phyloP scores from a whole-genome alignment of 2,797 vertebrate species.

The Orestias chungarensis region DNA sequence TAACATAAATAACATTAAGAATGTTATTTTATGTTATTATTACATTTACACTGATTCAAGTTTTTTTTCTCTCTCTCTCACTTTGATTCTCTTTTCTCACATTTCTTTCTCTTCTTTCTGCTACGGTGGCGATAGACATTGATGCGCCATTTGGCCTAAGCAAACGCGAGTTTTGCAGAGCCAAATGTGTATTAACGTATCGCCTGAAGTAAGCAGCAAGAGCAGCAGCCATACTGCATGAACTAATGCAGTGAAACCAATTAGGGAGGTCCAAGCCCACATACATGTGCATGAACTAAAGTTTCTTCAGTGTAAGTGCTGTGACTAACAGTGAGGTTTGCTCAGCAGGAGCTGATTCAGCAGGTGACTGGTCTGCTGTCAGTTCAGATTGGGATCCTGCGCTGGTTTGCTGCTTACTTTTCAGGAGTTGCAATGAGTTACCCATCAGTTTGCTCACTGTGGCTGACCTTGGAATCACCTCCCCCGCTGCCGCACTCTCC shows the following conservation, averaged over 20 bases:
- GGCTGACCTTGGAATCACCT: constrained; percentile 99
- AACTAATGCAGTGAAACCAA: constrained; percentile 38
- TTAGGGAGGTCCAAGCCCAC: constrained; percentile 29
- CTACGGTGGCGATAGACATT: constrained; percentile 95
- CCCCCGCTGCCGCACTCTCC: constrained; percentile 99
- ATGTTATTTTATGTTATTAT: constrained; percentile 99
- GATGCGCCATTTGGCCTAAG: constrained; percentile 99
- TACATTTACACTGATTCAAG: constrained; percentile 99
- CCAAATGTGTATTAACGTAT: constrained; percentile 99
- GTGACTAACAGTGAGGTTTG: constrained; percentile 37
- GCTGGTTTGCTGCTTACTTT: constrained; percentile 99
- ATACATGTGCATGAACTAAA: neutral
- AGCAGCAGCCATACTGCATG: constrained; percentile 73
- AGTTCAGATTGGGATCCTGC: constrained; percentile 76
- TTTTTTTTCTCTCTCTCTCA: constrained; percentile 76
- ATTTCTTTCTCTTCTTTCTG: constrained; percentile 80
- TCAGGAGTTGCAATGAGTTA: constrained; percentile 95
- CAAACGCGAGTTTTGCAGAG: constrained; percentile 99
- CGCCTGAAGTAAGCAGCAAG: constrained; percentile 99
- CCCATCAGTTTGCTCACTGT: constrained; percentile 99
- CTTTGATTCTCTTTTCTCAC: constrained; percentile 81
- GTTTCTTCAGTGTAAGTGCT: constrained; percentile 18
- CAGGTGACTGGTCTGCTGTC: constrained; percentile 64
- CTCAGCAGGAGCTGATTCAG: constrained; percentile 53
- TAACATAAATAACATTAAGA: constrained; percentile 99